Conservation (phyloP, 2,888 invertebrate species). For the Drosophila formosana region DNA sequence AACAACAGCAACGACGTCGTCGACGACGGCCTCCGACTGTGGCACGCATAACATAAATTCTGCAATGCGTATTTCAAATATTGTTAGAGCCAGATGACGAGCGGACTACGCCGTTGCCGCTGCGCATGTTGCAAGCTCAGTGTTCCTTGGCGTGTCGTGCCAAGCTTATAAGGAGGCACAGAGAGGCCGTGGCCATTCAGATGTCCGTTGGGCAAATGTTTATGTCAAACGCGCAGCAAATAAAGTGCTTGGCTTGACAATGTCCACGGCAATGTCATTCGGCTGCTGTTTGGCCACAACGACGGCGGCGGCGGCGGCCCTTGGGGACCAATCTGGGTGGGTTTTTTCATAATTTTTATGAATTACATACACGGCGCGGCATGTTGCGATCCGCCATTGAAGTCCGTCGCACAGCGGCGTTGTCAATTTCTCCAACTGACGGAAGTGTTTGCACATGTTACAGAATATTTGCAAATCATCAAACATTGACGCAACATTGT, state of each 20-base stretch:
- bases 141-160: slow-evolving; percentile 72
- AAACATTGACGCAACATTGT: slow-evolving; percentile 14
- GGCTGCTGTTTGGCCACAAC: slow-evolving; percentile 21
- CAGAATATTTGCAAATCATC: slow-evolving; percentile 65
- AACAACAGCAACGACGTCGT: not conserved
- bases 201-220: slow-evolving; percentile 79
- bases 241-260: slow-evolving; percentile 80
- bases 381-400: slow-evolving; percentile 51
- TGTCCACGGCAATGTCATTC: slow-evolving; percentile 75
- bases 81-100: slow-evolving; percentile 63
- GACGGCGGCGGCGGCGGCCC: slow-evolving; percentile 43
- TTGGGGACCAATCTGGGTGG: slow-evolving; percentile 81
- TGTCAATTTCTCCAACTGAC: slow-evolving; percentile 54
- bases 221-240: slow-evolving; percentile 79
- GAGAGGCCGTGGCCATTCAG: slow-evolving; percentile 77
- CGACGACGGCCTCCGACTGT: slow-evolving; percentile 50
- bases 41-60: slow-evolving; percentile 80
- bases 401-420: slow-evolving; percentile 36
- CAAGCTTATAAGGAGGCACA: slow-evolving; percentile 74
- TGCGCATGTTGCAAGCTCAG: slow-evolving; percentile 38
- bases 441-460: slow-evolving; percentile 45
- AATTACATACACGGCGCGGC: slow-evolving; percentile 66
- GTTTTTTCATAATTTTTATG: slow-evolving; percentile 78
- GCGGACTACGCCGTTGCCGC: slow-evolving; percentile 10
- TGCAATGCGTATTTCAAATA: slow-evolving; percentile 79